These are phyloP conservation scores for Spinus olivaceus DNA, from an alignment of 2,797 vertebrate genomes.

Conservation along the genomic window DNA sequence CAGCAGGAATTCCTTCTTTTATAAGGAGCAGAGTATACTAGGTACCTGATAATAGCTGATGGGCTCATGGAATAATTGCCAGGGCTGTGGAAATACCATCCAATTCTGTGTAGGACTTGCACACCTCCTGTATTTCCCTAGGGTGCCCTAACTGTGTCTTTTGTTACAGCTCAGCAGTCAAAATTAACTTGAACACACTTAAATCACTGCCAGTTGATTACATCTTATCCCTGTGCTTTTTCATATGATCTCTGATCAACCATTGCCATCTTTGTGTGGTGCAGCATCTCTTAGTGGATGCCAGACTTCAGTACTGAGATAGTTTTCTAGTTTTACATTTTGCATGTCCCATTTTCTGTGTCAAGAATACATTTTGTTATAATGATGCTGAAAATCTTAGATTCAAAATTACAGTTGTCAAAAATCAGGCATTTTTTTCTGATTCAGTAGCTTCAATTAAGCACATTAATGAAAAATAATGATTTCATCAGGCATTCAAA, in stretches of 20 bases:
- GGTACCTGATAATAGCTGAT: background rate
- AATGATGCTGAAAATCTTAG: accelerated
- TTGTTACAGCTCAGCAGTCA: background rate
- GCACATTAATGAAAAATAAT: background rate
- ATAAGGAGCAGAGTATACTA: background rate
- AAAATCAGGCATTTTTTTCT: background rate
- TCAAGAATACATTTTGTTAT: background rate
- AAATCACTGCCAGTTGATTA: background rate
- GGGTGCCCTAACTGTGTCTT: background rate
- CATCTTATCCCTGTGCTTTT: background rate
- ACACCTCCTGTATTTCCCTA: accelerated
- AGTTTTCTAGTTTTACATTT: background rate
- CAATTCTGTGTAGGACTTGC: background rate
- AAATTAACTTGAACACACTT: background rate
- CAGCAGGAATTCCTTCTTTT: background rate
- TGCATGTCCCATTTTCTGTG: background rate
- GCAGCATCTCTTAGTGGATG: background rate
- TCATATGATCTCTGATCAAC: background rate
- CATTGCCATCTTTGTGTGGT: background rate
- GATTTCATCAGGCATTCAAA: background rate
- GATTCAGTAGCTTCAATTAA: background rate
- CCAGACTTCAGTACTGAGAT: background rate
- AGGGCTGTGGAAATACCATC: background rate
- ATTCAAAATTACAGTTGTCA: background rate
- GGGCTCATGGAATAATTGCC: background rate